Conservation (phyloP, 2,888 invertebrate genomes). For the Pollenia angustigena region DNA sequence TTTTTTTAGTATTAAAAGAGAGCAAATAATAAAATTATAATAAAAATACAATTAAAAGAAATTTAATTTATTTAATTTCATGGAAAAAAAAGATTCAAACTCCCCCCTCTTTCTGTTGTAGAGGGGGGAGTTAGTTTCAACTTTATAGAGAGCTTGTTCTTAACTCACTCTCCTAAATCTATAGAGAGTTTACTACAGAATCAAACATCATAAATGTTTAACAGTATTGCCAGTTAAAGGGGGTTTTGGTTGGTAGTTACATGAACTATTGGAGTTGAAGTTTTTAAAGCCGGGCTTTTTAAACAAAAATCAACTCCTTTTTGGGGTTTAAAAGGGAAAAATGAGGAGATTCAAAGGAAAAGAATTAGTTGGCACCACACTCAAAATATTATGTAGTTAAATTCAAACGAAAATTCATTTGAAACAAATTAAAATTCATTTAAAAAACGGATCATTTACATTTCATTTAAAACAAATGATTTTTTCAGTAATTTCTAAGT, state of each 20-base stretch:
- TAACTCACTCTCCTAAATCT: conserved; percentile 26
- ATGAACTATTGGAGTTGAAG: background rate
- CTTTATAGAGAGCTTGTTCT: conserved; percentile 37
- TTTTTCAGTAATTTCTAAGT: too few species aligned
- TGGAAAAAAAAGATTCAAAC: conserved; percentile 11
- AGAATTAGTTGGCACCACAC: too few species aligned
- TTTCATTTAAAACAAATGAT: too few species aligned
- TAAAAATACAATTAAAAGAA: conserved; percentile 63
- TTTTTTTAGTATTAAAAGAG: conserved; percentile 11
- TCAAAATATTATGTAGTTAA: too few species aligned
- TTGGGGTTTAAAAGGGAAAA: too few species aligned
- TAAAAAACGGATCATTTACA: too few species aligned
- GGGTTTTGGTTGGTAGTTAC: conserved; percentile 7
- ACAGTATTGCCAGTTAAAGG: conserved; percentile 47
- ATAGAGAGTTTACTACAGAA: conserved; percentile 44
- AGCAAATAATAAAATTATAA: conserved; percentile 60
- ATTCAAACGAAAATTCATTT: too few species aligned
- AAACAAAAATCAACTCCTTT: too few species aligned
- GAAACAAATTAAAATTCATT: too few species aligned
- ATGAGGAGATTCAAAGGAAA: too few species aligned
- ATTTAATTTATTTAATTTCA: conserved; percentile 64
- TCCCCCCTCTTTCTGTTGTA: too few species aligned
- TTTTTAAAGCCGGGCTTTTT: too few species aligned
- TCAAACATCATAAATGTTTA: conserved; percentile 52
- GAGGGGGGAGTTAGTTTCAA: conserved; percentile 27